Evolutionary conservation across 1,140 invertebrate species (phyloP).

Genomic region (Sipha flava): DNA sequence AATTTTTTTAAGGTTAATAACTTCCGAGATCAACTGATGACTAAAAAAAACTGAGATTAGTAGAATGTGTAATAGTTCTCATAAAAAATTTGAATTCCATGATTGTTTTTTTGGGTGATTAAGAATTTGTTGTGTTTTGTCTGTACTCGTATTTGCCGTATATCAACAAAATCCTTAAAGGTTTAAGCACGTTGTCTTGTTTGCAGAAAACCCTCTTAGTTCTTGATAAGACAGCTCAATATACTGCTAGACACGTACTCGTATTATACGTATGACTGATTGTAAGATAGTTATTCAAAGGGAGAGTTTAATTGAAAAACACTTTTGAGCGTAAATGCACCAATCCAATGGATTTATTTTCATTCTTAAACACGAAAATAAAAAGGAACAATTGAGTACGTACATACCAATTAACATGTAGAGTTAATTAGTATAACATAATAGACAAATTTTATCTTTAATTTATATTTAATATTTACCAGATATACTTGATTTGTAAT

Average conservation of each 20-base stretch:
- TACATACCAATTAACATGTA: neutral
- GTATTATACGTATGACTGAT: constrained; percentile 10
- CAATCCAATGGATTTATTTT: neutral
- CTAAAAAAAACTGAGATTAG: no score
- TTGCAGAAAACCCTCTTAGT: neutral
- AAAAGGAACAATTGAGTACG: neutral
- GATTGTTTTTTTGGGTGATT: neutral
- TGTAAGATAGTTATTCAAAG: neutral
- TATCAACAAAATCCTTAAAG: neutral
- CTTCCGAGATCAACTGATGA: no score
- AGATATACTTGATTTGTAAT: no score
- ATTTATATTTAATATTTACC: no score
- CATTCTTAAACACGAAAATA: neutral
- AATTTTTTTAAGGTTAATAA: no score
- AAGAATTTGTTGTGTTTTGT: neutral
- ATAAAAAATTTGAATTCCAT: no score
- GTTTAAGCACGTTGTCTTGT: constrained; percentile 20
- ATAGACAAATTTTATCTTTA: no score
- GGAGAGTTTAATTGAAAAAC: neutral
- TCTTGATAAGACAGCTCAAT: neutral
- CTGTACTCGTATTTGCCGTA: neutral
- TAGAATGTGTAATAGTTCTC: no score
- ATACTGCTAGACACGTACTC: neutral
- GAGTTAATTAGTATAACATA: no score
- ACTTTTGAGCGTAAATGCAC: neutral